phyloP scores from a whole-genome alignment of 2,113 vertebrate species.

The Neotoma lepida region DNA sequence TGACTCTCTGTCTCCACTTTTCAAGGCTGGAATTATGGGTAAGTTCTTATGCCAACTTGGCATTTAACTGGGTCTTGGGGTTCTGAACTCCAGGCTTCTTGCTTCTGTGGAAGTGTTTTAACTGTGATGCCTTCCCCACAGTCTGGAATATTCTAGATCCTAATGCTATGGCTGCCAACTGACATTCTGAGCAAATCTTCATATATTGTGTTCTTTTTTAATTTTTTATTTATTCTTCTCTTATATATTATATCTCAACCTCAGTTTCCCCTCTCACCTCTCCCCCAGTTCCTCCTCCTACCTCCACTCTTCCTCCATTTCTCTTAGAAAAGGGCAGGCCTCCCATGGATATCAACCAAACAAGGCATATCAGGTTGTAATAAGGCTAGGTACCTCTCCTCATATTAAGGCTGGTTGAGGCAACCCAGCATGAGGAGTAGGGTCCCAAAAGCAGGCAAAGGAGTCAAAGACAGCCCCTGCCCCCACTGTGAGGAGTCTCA shows the following conservation, averaged over 20 bases:
- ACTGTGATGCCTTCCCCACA: background rate
- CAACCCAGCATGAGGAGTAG: background rate
- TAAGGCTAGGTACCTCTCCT: background rate
- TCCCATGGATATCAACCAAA: background rate
- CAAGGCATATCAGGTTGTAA: no score
- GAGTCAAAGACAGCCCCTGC: background rate
- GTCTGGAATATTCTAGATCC: background rate
- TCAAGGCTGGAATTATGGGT: background rate
- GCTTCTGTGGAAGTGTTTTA: background rate
- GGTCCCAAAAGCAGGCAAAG: background rate
- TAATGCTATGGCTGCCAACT: background rate
- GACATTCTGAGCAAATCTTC: background rate
- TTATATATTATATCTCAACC: background rate
- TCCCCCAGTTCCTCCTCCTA: background rate
- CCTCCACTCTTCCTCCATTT: background rate
- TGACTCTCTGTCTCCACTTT: background rate
- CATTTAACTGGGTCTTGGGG: background rate
- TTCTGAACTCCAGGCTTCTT: background rate
- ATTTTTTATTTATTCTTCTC: background rate
- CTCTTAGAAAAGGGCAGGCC: background rate
- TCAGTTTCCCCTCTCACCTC: background rate
- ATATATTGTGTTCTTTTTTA: constrained; percentile 1
- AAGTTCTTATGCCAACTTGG: background rate
- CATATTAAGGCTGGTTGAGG: background rate
- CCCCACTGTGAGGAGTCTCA: background rate